These are phyloP conservation scores for Ptiloglossa arizonensis DNA, from an alignment of 1,140 invertebrate genomes.

Conservation along the genomic window DNA sequence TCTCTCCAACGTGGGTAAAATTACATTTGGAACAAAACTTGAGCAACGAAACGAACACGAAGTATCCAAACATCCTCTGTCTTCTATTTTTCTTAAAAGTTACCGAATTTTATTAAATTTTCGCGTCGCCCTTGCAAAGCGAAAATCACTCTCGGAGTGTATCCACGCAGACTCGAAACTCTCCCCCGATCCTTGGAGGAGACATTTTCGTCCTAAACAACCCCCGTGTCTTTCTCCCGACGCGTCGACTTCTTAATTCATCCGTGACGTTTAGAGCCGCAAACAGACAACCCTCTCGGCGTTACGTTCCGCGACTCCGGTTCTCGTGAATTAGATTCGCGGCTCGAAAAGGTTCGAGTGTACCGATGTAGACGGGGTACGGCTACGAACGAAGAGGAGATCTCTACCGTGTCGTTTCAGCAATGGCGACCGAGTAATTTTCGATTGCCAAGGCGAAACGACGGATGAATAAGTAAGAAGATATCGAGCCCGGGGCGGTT, in stretches of 20 bases:
- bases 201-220: background rate
- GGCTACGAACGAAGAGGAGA: no score
- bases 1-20: no score
- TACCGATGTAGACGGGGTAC: no score
- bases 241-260: constrained; percentile 48
- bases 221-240: background rate
- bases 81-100: no score
- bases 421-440: constrained; percentile 67
- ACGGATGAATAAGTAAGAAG: constrained; percentile 80
- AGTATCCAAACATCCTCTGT: no score
- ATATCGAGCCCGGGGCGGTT: constrained; percentile 80
- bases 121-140: no score
- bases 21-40: no score
- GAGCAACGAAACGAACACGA: no score
- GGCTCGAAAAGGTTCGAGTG: constrained; percentile 66
- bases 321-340: constrained; percentile 71
- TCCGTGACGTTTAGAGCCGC: constrained; percentile 23
- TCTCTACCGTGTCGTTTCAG: constrained; percentile 11
- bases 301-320: background rate
- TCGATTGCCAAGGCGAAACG: constrained; percentile 76
- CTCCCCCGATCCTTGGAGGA: background rate
- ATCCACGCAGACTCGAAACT: no score
- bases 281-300: constrained; percentile 14
- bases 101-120: no score
- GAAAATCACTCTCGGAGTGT: no score